Conservation (phyloP, 2,888 invertebrate genomes). For the Drosophila meridiana region DNA sequence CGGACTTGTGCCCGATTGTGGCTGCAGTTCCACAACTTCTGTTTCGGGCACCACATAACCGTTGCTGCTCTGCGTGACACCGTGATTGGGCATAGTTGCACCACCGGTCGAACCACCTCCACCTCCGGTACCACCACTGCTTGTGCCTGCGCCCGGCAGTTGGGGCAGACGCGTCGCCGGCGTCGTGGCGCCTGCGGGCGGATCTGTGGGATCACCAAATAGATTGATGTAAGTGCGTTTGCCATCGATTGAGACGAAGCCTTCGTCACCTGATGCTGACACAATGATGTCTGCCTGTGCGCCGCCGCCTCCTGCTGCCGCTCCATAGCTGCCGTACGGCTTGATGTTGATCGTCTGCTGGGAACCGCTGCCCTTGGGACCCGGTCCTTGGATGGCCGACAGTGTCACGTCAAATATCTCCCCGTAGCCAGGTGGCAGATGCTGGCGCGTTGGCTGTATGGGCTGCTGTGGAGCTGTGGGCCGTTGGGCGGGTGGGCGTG, state of each 20-base stretch:
- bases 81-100: slow-evolving; percentile 38
- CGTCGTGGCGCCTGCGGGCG: slow-evolving; percentile 82
- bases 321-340: slow-evolving; percentile 82
- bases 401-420: slow-evolving; percentile 96
- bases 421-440: slow-evolving; percentile 87
- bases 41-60: slow-evolving; percentile 88
- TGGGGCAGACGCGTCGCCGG: slow-evolving; percentile 83
- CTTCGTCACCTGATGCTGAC: slow-evolving; percentile 91
- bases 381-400: slow-evolving; percentile 94
- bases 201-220: slow-evolving; percentile 88
- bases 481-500: slow-evolving; percentile 77
- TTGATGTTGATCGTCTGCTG: slow-evolving; percentile 85
- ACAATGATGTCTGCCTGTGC: slow-evolving; percentile 90
- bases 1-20: slow-evolving; percentile 86
- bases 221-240: slow-evolving; percentile 95
- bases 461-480: slow-evolving; percentile 79
- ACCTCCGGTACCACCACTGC: slow-evolving; percentile 59
- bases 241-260: slow-evolving; percentile 96
- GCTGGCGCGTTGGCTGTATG: slow-evolving; percentile 85
- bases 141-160: slow-evolving; percentile 56
- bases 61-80: slow-evolving; percentile 86
- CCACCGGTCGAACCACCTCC: slow-evolving; percentile 43
- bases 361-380: slow-evolving; percentile 86
- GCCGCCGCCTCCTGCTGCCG: slow-evolving; percentile 17
- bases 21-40: slow-evolving; percentile 85